phyloP scores from a whole-genome alignment of 2,113 vertebrate genomes.

The Tachuris rubrigastra region DNA sequence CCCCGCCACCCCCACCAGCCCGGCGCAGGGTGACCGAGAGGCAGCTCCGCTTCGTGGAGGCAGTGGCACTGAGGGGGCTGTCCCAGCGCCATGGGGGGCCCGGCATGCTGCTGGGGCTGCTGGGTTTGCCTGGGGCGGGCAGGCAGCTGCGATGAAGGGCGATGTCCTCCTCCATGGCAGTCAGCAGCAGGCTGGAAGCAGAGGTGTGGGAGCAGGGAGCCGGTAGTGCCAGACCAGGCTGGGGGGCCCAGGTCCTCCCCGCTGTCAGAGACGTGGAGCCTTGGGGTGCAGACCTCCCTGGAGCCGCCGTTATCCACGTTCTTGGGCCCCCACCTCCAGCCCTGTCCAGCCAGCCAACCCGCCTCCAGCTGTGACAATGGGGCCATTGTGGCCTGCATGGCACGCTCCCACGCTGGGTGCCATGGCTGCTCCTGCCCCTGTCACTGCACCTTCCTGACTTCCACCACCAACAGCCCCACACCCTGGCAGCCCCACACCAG shows the following conservation, averaged over 20 bases:
- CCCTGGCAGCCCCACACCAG: neutral
- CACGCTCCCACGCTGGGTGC: neutral
- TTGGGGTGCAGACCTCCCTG: neutral
- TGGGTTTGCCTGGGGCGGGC: neutral
- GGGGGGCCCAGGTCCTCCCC: neutral
- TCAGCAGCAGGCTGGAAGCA: neutral
- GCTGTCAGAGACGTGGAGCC: neutral
- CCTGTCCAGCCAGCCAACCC: neutral
- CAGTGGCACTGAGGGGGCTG: neutral
- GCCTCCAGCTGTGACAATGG: conserved; percentile 10
- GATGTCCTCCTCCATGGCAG: conserved; percentile 31
- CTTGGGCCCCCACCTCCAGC: neutral
- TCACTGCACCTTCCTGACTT: neutral
- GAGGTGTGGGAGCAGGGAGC: neutral
- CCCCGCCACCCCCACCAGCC: accelerated
- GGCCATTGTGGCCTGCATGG: neutral
- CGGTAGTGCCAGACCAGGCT: accelerated
- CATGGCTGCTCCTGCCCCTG: neutral
- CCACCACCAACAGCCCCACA: neutral
- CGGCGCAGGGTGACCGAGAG: neutral
- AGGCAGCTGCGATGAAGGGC: neutral
- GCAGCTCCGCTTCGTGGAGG: conserved; percentile 25
- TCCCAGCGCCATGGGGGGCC: neutral
- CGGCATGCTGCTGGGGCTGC: neutral
- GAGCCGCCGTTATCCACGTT: neutral